Evolutionary conservation across 2,113 vertebrate species (phyloP).

Genomic region (Monarcha castaneiventris): DNA sequence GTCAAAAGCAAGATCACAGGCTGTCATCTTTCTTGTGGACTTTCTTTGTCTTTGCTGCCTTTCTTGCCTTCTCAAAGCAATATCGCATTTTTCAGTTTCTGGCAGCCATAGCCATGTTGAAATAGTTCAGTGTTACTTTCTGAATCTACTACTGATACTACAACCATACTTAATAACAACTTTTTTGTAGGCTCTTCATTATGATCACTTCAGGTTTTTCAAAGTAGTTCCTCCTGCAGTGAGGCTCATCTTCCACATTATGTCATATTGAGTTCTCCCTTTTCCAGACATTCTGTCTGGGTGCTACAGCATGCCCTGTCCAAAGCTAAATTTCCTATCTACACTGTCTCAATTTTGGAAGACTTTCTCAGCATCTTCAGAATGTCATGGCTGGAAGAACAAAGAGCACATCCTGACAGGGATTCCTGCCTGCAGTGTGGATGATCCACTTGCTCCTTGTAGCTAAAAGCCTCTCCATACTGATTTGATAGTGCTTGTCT

Average conservation of each 20-base stretch:
- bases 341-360: neutral
- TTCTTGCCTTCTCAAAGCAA: neutral
- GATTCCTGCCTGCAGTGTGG: neutral
- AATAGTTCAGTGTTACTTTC: neutral
- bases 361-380: neutral
- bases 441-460: fast-evolving
- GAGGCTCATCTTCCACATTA: neutral
- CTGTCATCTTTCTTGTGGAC: neutral
- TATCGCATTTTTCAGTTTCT: neutral
- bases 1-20: neutral
- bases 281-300: neutral
- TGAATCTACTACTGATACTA: neutral
- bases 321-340: neutral
- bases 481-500: neutral
- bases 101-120: neutral
- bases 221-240: neutral
- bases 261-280: neutral
- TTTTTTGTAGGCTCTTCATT: neutral
- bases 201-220: neutral
- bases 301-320: neutral
- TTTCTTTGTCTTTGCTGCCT: neutral
- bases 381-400: neutral
- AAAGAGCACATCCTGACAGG: neutral
- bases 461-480: neutral
- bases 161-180: neutral